phyloP scores from a whole-genome alignment of 2,888 invertebrate species.

The Dolichomitus sp. region DNA sequence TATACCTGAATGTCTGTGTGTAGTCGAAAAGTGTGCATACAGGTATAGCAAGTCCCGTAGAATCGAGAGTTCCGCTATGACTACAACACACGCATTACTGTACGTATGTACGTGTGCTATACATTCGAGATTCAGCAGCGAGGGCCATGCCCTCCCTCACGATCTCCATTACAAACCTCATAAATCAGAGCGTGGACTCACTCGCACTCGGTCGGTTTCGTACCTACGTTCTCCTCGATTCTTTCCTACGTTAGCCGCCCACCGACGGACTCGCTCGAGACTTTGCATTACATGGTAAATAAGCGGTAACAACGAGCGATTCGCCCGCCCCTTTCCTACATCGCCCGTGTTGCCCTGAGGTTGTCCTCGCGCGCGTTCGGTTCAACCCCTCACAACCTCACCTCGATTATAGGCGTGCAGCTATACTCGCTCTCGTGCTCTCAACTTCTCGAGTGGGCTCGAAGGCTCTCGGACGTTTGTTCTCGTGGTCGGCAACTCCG shows the following conservation, averaged over 20 bases:
- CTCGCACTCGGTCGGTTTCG: conserved; percentile 56
- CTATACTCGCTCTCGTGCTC: conserved; percentile 31
- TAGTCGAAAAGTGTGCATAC: conserved; percentile 36
- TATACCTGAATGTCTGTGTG: conserved; percentile 1
- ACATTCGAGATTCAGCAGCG: conserved; percentile 48
- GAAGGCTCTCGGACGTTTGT: conserved; percentile 43
- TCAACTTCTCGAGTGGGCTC: conserved; percentile 33
- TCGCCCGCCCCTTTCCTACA: conserved; percentile 54
- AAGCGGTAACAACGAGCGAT: conserved; percentile 77
- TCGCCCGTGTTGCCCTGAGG: conserved; percentile 47
- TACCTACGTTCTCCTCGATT: conserved; percentile 35
- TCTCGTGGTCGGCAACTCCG: conserved; percentile 34
- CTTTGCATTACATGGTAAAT: conserved; percentile 79
- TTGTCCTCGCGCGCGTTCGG: conserved; percentile 46
- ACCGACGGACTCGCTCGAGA: conserved; percentile 63
- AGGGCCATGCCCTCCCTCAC: conserved; percentile 52
- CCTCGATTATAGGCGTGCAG: conserved; percentile 49
- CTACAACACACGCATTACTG: conserved; percentile 20
- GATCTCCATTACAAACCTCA: conserved; percentile 72
- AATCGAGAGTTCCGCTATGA: conserved; percentile 22
- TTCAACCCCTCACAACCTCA: conserved; percentile 46
- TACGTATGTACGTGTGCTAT: conserved; percentile 14
- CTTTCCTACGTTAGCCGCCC: conserved; percentile 49
- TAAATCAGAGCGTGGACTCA: conserved; percentile 73
- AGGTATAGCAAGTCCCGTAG: conserved; percentile 12